Evolutionary conservation across 2,113 vertebrate species (phyloP), one percentile per base, ranked within the genome.

Genomic region (Echinops telfairi): DNA sequence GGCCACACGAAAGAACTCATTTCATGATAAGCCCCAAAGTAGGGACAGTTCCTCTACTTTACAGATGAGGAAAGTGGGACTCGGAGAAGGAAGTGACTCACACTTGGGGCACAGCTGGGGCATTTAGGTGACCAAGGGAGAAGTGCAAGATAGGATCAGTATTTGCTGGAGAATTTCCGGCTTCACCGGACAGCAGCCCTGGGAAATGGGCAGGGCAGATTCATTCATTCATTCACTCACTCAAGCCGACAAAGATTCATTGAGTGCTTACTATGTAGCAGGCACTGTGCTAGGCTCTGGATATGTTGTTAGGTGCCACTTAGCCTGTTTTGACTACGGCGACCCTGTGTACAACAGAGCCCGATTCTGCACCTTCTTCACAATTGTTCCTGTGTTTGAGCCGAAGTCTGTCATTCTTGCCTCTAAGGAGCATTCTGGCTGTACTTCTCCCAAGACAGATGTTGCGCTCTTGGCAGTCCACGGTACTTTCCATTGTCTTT

Each of bases 21-120:
- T 36, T 36, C 33, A 36, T 19, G 19, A 36, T 14, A 73, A 73
- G 2, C 20, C 33, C 33, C 20, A 68, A 57, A 64, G 60, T 60
- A 27, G 29, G 38, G 58, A 73, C 31, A 78, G n/a, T 62, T 79
- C 3, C n/a, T 19, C 68, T 40, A 60, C 68, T 71, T 92, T 60
- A 66, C 27, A 90, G 86, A 75, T 27, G 43, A 94, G 33, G 82
- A 85, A 88, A 93, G 47, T 20, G 53, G 81, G 75, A 77, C 87
- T 92, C 64, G 2, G 47, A 75, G 75, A 71, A 94, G 53, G 81
- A 86, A 92, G 53, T 23, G 81, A 83, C 47, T 19, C 60, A 53
- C 20, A 10, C 36, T 73, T 19, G 43, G 3, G 60, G n/a, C 19
- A 15, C 60, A 40, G 64, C 33, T 71, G 47, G 71, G 11, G 25